Evolutionary conservation across 2,888 invertebrate genomes (phyloP).

Genomic region (Andrena hattorfiana): DNA sequence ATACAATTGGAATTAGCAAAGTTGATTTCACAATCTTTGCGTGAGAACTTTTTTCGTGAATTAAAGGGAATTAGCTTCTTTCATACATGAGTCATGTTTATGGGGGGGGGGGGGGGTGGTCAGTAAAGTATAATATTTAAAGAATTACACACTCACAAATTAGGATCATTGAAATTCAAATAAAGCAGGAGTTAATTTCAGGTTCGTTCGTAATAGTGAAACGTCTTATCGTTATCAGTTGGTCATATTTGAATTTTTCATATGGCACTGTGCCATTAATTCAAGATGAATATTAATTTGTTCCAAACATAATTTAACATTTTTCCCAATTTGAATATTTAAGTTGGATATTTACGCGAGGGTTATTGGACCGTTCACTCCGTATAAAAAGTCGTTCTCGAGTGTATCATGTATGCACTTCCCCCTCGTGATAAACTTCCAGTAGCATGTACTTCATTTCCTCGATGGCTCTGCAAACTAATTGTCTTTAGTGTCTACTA

Average conservation of each 20-base stretch:
- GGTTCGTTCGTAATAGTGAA: too few relatives aligned
- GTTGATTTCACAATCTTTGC: too few relatives aligned
- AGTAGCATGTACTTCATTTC: constrained; percentile 34
- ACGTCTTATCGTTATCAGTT: too few relatives aligned
- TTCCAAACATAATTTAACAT: background rate
- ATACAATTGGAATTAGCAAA: too few relatives aligned
- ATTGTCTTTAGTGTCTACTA: background rate
- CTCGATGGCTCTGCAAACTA: constrained; percentile 34
- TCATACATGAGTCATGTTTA: too few relatives aligned
- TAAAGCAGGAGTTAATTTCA: too few relatives aligned
- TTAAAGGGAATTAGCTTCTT: too few relatives aligned
- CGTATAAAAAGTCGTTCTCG: constrained; percentile 15
- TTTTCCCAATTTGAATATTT: background rate
- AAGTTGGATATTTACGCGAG: background rate
- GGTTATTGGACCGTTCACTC: background rate
- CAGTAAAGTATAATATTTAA: too few relatives aligned
- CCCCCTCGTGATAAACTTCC: constrained; percentile 6
- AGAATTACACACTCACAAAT: too few relatives aligned
- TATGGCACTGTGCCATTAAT: background rate
- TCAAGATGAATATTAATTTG: background rate
- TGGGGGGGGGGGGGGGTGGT: too few relatives aligned
- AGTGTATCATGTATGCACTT: background rate
- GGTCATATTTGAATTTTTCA: background rate
- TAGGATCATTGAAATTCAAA: too few relatives aligned
- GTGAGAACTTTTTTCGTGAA: too few relatives aligned